phyloP scores from a whole-genome alignment of 2,797 vertebrate genomes.

The Lepilemur septentrionalis region DNA sequence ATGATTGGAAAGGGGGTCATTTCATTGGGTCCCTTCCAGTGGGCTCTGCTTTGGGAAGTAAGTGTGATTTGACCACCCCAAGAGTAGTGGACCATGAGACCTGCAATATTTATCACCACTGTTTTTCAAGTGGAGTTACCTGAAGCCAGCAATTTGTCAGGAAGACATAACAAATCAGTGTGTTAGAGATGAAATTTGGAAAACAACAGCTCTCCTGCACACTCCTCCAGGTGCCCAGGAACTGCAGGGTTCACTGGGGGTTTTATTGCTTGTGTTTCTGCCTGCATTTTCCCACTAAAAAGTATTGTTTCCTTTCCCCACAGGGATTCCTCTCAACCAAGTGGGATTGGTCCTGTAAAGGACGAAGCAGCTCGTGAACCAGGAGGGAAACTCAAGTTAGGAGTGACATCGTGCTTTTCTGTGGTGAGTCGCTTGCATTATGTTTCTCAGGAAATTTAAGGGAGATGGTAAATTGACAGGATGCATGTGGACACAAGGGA shows the following conservation, averaged over 20 bases:
- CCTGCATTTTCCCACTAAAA: background rate
- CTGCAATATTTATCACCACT: background rate
- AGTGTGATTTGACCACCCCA: background rate
- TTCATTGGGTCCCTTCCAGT: background rate
- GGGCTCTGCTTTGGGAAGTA: background rate
- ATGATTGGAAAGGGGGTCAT: background rate
- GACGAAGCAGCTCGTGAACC: background rate
- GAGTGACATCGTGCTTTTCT: rapidly evolving
- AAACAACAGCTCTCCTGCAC: background rate
- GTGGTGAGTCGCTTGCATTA: background rate
- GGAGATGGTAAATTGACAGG: background rate
- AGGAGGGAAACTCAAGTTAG: background rate
- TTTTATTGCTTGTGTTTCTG: background rate
- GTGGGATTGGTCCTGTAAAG: background rate
- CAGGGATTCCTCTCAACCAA: background rate
- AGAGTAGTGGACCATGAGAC: background rate
- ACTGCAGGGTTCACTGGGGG: background rate
- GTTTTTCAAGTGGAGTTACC: background rate
- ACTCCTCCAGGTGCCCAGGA: background rate
- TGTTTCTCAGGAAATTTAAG: background rate
- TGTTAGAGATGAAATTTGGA: background rate
- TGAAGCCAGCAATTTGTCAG: background rate
- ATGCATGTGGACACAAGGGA: background rate
- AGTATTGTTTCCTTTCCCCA: background rate
- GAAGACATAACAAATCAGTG: background rate